Evolutionary conservation across 2,113 vertebrate genomes (phyloP), one percentile per base, ranked within the genome.

Genomic region (Anseranas semipalmata): DNA sequence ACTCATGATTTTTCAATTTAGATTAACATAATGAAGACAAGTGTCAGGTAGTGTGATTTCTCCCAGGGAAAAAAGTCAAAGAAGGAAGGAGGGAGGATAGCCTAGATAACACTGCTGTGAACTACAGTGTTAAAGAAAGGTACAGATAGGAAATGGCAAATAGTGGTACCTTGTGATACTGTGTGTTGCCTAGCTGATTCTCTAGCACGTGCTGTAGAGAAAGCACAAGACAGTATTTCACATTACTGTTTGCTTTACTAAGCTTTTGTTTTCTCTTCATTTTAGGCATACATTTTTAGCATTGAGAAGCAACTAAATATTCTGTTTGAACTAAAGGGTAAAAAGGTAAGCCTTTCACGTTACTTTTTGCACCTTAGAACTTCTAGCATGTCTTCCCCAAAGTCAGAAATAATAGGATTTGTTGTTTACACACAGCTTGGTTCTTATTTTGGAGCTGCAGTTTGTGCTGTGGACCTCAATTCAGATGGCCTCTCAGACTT

Each of bases 401-500:
- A 92, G 71, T 60, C 59, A 1, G 28, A 21, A 90, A 25, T 43
- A 50, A 28, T 8, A 22, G 43, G 17, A 71, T 74, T 90, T 87
- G 28, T 68, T 87, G 16, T 94, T 72, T 81, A 30, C 85, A 48
- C 32, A 25, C 92, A 99, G 99, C 98, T 99, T 77, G 99, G 99
- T 68, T 99, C 99, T 9, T 99, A 99, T 90, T 99, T 99, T 30
- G 99, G 99, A 90, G 98, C 99, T 82, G 98, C 99, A 70, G 88
- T 99, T 59, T 99, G 99, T 86, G 99, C 96, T 0, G 98, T 99
- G 81, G 99, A 99, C 97, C 98, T 99, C 93, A 99, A 99, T 7
- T 97, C 98, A 10, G 99, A 99, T 46, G 99, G 99, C 48, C 97
- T 99, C 33, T 99, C 99, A 7, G 99, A 99, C 87, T 98, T 99